These are phyloP conservation scores for Delichon dasypus DNA, from an alignment of 2,797 vertebrate genomes.

Conservation along the genomic window DNA sequence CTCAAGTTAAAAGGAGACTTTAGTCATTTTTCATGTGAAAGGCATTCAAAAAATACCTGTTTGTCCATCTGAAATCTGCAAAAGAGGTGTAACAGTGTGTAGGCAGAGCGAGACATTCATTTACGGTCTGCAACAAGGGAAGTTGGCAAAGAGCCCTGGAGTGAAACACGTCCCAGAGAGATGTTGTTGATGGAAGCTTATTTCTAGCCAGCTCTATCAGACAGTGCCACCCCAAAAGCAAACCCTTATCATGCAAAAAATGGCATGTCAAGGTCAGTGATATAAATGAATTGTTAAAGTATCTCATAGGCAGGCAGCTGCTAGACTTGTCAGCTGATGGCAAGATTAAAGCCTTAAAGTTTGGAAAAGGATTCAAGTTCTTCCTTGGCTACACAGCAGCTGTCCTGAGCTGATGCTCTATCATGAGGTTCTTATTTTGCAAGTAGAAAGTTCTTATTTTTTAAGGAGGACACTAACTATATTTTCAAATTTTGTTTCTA, in stretches of 20 bases:
- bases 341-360: neutral
- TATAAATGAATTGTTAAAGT: neutral
- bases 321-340: neutral
- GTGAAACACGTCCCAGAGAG: neutral
- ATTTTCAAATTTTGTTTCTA: neutral
- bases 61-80: neutral
- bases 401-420: constrained; percentile 14
- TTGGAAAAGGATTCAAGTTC: neutral
- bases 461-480: constrained; percentile 15
- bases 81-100: neutral
- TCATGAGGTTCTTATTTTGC: constrained; percentile 31
- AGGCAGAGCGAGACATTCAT: neutral
- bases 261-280: neutral
- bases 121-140: neutral
- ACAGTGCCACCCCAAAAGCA: neutral
- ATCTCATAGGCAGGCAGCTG: neutral
- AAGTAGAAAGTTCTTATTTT: neutral
- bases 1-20: neutral
- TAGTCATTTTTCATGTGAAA: neutral
- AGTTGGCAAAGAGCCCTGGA: neutral
- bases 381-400: neutral
- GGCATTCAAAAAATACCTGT: neutral
- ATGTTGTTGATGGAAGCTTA: neutral
- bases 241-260: neutral
- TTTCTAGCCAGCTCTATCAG: neutral